A percentile compares a stretch with the other conserved stretches of the same genome.
Evolutionary conservation across 1,140 invertebrate species (phyloP).

Genomic region (Trichonephila clavipes): DNA sequence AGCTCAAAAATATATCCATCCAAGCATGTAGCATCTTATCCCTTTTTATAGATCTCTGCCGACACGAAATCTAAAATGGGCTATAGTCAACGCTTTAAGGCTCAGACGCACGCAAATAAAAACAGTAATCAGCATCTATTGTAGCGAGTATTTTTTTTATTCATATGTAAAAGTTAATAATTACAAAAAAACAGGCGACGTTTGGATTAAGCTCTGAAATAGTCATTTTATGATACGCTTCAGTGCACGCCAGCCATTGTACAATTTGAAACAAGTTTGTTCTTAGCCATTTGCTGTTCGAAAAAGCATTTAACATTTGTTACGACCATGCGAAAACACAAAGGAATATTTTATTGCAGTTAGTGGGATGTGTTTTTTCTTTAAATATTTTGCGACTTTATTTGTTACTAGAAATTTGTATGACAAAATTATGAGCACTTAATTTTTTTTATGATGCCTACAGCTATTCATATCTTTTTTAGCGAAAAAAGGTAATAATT

Average conservation of each 20-base stretch:
- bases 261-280: not conserved
- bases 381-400: no score
- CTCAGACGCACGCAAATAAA: not conserved
- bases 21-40: not conserved
- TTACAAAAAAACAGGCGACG: not conserved
- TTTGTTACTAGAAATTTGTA: no score
- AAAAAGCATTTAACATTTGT: not conserved
- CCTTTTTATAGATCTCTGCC: not conserved
- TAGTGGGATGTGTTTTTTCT: no score
- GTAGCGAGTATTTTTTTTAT: not conserved
- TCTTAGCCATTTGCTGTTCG: not conserved
- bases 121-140: conserved; percentile 3
- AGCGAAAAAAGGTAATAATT: no score
- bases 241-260: not conserved
- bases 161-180: conserved; percentile 4
- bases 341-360: no score
- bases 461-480: no score
- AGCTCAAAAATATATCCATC: not conserved
- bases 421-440: no score
- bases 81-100: not conserved
- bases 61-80: not conserved
- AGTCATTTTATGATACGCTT: not conserved
- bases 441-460: no score
- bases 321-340: not conserved
- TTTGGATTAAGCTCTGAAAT: not conserved